Conservation (phyloP, 2,888 invertebrate species). For the Erebia aethiops region DNA sequence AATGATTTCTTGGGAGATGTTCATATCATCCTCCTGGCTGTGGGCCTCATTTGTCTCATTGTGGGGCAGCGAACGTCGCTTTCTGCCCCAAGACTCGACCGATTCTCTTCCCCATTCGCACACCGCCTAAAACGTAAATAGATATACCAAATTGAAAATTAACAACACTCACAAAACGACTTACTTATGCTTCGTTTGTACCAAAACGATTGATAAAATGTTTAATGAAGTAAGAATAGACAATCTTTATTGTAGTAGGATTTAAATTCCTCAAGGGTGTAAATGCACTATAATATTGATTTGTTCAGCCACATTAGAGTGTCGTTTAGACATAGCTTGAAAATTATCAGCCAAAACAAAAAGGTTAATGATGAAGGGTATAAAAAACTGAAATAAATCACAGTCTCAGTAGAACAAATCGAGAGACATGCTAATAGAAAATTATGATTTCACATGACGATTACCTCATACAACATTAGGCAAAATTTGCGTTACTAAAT, state of each 20-base stretch:
- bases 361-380: not conserved
- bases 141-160: not conserved
- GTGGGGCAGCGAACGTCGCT: conserved; percentile 87
- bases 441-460: not conserved
- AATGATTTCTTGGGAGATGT: conserved; percentile 95
- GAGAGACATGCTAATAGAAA: not conserved
- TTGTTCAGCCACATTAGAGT: too few relatives aligned
- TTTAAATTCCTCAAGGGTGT: not conserved
- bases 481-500: conserved; percentile 7
- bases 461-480: not conserved
- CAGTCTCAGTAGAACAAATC: not conserved
- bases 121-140: conserved; percentile 84
- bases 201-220: too few relatives aligned
- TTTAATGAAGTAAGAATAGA: too few relatives aligned
- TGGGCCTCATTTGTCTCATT: conserved; percentile 85
- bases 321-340: too few relatives aligned
- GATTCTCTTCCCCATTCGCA: conserved; percentile 96
- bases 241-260: too few relatives aligned
- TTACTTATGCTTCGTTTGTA: too few relatives aligned
- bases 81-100: conserved; percentile 95
- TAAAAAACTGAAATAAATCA: not conserved
- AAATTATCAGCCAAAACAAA: too few relatives aligned
- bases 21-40: conserved; percentile 92
- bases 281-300: too few relatives aligned
- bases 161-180: not conserved